These are phyloP conservation scores for Alces alces DNA, from an alignment of 2,113 vertebrate genomes.

Conservation along the genomic window DNA sequence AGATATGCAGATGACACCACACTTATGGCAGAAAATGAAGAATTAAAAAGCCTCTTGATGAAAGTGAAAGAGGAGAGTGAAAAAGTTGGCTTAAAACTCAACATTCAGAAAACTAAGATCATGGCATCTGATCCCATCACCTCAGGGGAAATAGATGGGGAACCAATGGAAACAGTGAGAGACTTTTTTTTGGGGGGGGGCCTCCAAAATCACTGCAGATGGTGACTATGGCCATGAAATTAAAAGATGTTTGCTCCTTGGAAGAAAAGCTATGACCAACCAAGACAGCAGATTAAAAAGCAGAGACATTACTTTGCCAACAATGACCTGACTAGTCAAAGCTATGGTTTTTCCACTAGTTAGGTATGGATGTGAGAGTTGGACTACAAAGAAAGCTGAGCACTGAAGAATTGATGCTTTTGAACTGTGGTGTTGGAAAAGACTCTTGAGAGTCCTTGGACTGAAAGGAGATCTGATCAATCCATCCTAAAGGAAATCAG, in stretches of 20 bases:
- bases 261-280: neutral
- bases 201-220: neutral
- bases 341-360: neutral
- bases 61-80: neutral
- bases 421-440: neutral
- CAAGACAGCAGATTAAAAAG: neutral
- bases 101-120: neutral
- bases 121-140: neutral
- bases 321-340: fast-evolving
- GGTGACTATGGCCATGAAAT: neutral
- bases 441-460: neutral
- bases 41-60: neutral
- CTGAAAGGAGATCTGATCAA: neutral
- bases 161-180: neutral
- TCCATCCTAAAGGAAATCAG: neutral
- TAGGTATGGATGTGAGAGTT: neutral
- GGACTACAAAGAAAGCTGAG: neutral
- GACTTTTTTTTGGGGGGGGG: neutral
- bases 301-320: neutral
- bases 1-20: neutral
- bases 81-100: neutral
- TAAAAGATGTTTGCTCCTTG: neutral
- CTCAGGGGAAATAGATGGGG: neutral
- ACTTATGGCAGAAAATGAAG: neutral
- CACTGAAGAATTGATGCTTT: neutral